Base-by-base conservation (phyloP, 23 tunicate genomes). In the Oikopleura albicans region DNA sequence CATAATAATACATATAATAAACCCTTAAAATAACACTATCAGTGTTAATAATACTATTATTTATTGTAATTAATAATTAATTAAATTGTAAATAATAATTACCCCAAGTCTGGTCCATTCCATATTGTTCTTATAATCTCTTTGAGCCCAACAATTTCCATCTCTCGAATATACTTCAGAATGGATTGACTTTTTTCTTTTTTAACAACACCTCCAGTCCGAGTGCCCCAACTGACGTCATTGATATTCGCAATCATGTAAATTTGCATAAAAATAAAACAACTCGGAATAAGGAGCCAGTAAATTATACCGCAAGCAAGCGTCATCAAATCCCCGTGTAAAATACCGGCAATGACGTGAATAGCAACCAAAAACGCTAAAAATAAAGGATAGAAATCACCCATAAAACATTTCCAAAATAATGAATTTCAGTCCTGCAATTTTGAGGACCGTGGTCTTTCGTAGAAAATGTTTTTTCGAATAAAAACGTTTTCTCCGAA, bases 181-280 rank as follows among this genome's bases (percentile, higher is more conserved):
- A 49, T 22, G 22, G 63, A 49, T 8, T 49, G 16, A 8, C 22
- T 49, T 49, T 49, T 12, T 22, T 12, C 12, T 49, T 49, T 49
- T 49, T 49, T 49, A 12, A 49, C 63, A 22, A 49, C 63, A 22
- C 12, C 79, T 16, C 34, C 79, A 27, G 79, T 12, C 57, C 99
- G 40, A 33, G 99, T 95, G 66, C 99, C 99, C 99, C 99, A 95
- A 1, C 91, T 86, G 0, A 95, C 99, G 83, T 95, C 89, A 87
- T 95, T 71, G 33, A 71, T 71, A 71, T 71, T 71, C 31, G 79
- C 37, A 37, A 71, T 71, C 79, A 71, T 71, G 89, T 95, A 95
- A 29, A 95, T 94, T 90, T 90, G 91, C 16, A 95, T 85, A 39
- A 95, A 87, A 41, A 95, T 95, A 86, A 95, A 95, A 28, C 91